These are phyloP conservation scores for Subacronicta megacephala DNA, from an alignment of 2,888 invertebrate species.

Conservation along the genomic window DNA sequence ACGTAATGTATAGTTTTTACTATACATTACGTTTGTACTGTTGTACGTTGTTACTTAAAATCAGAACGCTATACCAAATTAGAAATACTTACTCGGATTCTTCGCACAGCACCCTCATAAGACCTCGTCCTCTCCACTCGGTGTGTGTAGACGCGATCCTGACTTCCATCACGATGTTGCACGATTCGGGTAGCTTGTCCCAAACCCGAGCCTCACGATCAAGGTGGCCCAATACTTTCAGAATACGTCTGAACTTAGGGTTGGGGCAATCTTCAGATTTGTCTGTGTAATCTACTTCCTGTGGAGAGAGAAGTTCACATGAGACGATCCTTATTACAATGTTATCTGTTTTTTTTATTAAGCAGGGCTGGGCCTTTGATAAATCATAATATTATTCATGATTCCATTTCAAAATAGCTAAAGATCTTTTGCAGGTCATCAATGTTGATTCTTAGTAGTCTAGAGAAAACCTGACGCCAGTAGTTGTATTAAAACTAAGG, in stretches of 20 bases:
- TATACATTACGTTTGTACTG: too few species aligned
- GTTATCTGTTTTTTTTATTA: too few species aligned
- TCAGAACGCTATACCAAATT: neutral
- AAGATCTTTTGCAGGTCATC: too few species aligned
- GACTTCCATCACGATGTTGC: constrained; percentile 89
- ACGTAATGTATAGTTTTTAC: too few species aligned
- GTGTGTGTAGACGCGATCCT: constrained; percentile 91
- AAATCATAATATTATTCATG: too few species aligned
- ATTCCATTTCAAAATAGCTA: too few species aligned
- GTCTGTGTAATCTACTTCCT: constrained; percentile 80
- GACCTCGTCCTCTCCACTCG: constrained; percentile 91
- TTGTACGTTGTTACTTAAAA: too few species aligned
- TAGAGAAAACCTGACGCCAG: too few species aligned
- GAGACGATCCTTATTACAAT: too few species aligned
- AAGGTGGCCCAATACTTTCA: constrained; percentile 89
- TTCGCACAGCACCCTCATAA: constrained; percentile 91
- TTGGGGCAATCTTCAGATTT: constrained; percentile 89
- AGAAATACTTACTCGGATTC: constrained; percentile 90
- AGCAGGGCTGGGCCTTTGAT: too few species aligned
- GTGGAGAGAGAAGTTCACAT: neutral
- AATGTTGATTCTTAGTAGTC: too few species aligned
- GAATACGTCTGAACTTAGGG: constrained; percentile 91
- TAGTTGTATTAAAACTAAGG: too few species aligned
- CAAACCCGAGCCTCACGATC: constrained; percentile 90
- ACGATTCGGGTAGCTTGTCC: constrained; percentile 87